Evolutionary conservation across 2,888 invertebrate genomes (phyloP).

Genomic region (Dynastes maya): DNA sequence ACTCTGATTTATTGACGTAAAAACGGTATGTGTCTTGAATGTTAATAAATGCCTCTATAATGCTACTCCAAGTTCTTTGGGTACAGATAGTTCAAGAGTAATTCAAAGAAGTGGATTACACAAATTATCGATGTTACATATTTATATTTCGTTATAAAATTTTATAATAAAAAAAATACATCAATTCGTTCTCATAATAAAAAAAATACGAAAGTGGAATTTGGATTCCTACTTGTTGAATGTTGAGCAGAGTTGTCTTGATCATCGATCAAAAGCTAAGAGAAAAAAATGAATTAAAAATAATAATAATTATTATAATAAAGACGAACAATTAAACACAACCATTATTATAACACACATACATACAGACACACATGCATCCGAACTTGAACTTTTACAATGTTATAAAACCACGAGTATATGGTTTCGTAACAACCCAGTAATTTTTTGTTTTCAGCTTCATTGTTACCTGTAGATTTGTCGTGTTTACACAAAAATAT

Average conservation of each 20-base stretch:
- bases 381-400: constrained; percentile 27
- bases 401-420: neutral
- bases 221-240: constrained; percentile 44
- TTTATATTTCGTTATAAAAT: constrained; percentile 49
- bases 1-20: too few species aligned
- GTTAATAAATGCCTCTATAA: too few species aligned
- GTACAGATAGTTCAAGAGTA: too few species aligned
- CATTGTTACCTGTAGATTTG: constrained; percentile 41
- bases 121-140: constrained; percentile 27
- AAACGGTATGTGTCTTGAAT: too few species aligned
- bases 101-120: neutral
- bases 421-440: neutral
- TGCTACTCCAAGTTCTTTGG: too few species aligned
- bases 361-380: constrained; percentile 4
- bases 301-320: constrained; percentile 31
- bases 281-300: neutral
- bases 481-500: constrained; percentile 50
- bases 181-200: constrained; percentile 38
- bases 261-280: constrained; percentile 42
- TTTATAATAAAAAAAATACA: constrained; percentile 48
- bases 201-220: constrained; percentile 43
- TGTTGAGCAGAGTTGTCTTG: constrained; percentile 48
- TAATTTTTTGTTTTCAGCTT: neutral
- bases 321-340: constrained; percentile 33
- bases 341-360: constrained; percentile 23